Conservation (phyloP, 2,113 vertebrate species). For the Etheostoma cragini region DNA sequence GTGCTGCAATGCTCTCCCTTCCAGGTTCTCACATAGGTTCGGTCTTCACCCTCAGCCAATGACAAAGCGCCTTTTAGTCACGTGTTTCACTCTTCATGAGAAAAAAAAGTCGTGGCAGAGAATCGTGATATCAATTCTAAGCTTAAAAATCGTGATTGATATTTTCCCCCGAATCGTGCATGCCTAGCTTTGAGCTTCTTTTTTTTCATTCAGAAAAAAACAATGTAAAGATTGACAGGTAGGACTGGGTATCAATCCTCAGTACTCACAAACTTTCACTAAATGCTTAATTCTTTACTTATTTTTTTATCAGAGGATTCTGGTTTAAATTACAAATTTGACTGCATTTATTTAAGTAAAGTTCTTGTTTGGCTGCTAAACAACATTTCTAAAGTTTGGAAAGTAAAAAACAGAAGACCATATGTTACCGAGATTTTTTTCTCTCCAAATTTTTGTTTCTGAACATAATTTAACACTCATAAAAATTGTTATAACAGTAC, state of each 20-base stretch:
- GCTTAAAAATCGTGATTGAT: no score
- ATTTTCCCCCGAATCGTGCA: no score
- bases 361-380: neutral
- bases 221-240: conserved; percentile 6
- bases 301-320: neutral
- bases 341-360: neutral
- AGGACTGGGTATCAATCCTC: neutral
- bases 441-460: neutral
- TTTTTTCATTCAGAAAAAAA: conserved; percentile 23
- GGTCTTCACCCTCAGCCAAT: no score
- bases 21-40: no score
- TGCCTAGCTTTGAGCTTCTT: neutral
- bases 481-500: no score
- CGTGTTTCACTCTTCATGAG: no score
- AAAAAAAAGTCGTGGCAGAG: no score
- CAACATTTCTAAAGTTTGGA: neutral
- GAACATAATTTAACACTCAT: neutral
- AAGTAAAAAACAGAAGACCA: neutral
- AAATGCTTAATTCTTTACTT: neutral
- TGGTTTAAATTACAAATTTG: neutral
- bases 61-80: no score
- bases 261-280: neutral
- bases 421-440: neutral
- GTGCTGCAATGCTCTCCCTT: no score
- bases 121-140: no score